Base-by-base conservation (phyloP, 2,113 vertebrate species). In the Ceyx cyanopectus region DNA sequence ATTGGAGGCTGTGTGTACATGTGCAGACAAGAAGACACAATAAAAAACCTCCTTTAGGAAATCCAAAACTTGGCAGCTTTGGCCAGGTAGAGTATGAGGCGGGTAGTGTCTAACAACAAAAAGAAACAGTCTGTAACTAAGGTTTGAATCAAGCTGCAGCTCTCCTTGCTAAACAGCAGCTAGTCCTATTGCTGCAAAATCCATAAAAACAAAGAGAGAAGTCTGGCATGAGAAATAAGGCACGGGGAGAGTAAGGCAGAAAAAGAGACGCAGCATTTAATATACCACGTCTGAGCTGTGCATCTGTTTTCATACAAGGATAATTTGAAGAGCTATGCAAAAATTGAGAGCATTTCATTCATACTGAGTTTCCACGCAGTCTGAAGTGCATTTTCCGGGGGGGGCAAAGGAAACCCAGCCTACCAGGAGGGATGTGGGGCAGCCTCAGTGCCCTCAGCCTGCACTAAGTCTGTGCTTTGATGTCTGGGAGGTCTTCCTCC, bases 21-120 rank as follows among this genome's bases (percentile, higher is more conserved):
- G 97, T 97, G 97, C 97, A 97, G 97, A 98, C 97, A 98, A 97
- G 97, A 97, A 86, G 97, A 96, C 91, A 96, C 97, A 98, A 98
- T 97, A 95, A 97, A 98, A 97, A 98, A 92, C 94, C 96, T 98
- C 96, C 97, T 97, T 96, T 97, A 97, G 97, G 97, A 98, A 97
- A 98, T 97, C 90, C 96, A 95, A 97, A 97, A 97, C 97, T 98
- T 98, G 97, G 97, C 98, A 98, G 96, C 60, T 95, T 97, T 95
- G 96, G 85, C 96, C 97, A 98, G 97, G 98, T 98, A 96, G 93
- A 95, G 94, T 96, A 96, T 93, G 96, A 97, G 92, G 95, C 93
- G 75, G 97, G 97, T 83, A 97, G 93, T 96, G 95, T 94, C 94
- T 93, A 96, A 95, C 95, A 97, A 98, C 97, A 98, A 97, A 98